These are phyloP conservation scores for Phalacrocorax brasilianus DNA, from an alignment of 2,113 vertebrate genomes.

Conservation along the genomic window DNA sequence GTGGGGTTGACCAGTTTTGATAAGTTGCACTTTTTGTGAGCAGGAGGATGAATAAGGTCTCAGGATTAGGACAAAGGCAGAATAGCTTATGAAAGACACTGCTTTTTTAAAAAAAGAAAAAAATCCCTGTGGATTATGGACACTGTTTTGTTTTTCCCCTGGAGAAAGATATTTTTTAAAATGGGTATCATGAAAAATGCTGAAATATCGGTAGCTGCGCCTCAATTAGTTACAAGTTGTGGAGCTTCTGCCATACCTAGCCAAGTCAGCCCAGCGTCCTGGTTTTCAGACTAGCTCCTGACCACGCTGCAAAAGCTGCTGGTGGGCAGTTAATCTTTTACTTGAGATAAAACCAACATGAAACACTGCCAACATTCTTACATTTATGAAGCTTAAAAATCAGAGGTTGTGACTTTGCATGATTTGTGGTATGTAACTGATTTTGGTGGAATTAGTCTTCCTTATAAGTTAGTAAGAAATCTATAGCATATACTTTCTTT, in stretches of 20 bases:
- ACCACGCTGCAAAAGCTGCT: background rate
- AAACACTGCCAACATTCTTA: background rate
- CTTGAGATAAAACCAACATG: background rate
- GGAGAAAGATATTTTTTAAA: background rate
- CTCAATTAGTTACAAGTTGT: background rate
- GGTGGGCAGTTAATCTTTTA: background rate
- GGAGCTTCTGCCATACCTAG: background rate
- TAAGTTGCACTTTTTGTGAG: background rate
- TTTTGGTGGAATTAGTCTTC: background rate
- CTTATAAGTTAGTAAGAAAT: background rate
- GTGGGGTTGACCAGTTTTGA: background rate
- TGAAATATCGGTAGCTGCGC: background rate
- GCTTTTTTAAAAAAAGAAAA: background rate
- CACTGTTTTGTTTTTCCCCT: background rate
- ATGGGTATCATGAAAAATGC: background rate
- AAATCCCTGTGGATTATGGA: background rate
- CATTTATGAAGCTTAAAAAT: background rate
- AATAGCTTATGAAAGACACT: background rate
- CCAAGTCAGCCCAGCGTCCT: background rate
- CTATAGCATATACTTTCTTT: background rate
- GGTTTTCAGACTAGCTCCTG: conserved; percentile 26
- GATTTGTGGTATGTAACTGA: background rate
- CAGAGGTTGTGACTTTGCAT: background rate
- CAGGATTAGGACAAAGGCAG: background rate
- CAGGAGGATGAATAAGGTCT: background rate